Evolutionary conservation across 2,888 invertebrate species (phyloP), one percentile per base, ranked within the genome.

Genomic region (Saturnia japonica): DNA sequence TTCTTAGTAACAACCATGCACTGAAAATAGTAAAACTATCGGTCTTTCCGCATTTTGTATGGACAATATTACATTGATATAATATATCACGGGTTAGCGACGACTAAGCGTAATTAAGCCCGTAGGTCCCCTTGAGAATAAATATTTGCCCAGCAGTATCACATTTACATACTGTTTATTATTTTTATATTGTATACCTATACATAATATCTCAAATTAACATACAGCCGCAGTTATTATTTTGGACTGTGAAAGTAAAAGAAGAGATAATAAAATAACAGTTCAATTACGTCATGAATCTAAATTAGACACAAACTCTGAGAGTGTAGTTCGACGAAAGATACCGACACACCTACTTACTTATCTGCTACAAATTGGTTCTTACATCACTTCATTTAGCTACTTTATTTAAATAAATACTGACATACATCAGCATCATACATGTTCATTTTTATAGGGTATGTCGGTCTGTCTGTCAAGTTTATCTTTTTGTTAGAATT

Each of bases 261-360:
- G 57, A 60, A 14, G 57, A 14, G 25, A 16, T 28, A 28, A 28
- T 28, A 60, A 60, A 28, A 60, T 60, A 68, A 11, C 54, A 14
- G 11, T 28, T 51, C 42, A 51, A 51, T 68, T 28, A 67, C 43
- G 51, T 64, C 69, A 70, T 68, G 45, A 64, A 68, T 64, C 62
- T 68, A 54, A 68, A 64, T 57, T 72, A 47, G 64, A 64, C 57
- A 68, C 54, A 70, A 67, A 54, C 47, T 40, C 60, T 64, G 70
- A 70, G 62, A 69, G 60, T 67, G 57, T 54, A 51, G 9, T 72
- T 72, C 69, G 70, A 62, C 67, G 62, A 72, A 72, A 72, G 16
- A 68, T 57, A 64, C 40, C 3, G 40, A 45, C 16, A 62, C 51
- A 66, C 69, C 57, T 71, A 69, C 67, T 71, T 71, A 69, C 67